Percentiles rank a stretch among this genome's conserved stretches.
phyloP scores from a whole-genome alignment of 2,113 vertebrate genomes.

The Orthochromis malagaraziensis region DNA sequence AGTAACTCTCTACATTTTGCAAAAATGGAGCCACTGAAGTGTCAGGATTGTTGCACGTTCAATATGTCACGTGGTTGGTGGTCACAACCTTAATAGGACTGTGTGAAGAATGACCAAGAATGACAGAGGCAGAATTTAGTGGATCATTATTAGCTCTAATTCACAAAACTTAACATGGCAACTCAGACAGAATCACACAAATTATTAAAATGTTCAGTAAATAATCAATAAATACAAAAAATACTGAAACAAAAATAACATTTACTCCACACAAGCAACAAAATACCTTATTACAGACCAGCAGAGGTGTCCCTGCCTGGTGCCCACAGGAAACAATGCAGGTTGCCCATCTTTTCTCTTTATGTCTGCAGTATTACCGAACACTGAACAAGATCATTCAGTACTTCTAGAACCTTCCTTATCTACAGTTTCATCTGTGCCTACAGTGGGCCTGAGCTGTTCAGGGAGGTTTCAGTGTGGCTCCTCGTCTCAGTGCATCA shows the following conservation, averaged over 20 bases:
- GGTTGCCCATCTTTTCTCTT: background rate
- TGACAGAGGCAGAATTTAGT: background rate
- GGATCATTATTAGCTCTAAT: background rate
- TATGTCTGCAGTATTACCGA: background rate
- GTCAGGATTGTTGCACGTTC: background rate
- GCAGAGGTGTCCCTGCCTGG: background rate
- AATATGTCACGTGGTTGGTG: background rate
- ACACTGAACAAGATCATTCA: background rate
- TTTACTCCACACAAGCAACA: background rate
- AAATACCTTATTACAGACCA: background rate
- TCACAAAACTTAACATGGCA: background rate
- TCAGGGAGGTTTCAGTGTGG: constrained; percentile 69
- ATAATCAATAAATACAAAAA: background rate
- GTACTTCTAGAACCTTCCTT: background rate
- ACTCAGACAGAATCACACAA: background rate
- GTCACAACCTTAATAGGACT: background rate
- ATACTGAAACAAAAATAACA: background rate
- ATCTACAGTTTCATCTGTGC: background rate
- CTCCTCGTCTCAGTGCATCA: constrained; percentile 58
- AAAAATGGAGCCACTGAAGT: background rate
- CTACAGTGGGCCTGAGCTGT: constrained; percentile 69
- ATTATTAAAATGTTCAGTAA: background rate
- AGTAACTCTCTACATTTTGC: background rate
- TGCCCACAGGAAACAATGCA: background rate
- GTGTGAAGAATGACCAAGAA: background rate